Conservation (phyloP, 2,113 vertebrate genomes). For the Rhynchomys soricoides region DNA sequence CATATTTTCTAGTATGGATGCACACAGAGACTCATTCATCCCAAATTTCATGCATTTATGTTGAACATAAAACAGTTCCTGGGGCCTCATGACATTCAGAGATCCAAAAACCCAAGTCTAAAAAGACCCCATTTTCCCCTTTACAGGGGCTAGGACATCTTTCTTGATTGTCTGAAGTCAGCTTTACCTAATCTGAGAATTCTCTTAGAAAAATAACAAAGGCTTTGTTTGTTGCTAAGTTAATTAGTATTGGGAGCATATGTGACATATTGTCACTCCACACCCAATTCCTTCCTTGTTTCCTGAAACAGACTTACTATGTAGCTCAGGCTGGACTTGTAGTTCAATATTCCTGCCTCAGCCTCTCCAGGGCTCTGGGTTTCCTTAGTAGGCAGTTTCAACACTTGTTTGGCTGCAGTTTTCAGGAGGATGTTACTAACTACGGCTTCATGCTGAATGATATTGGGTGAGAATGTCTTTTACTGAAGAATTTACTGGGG, state of each 20-base stretch:
- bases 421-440: background rate
- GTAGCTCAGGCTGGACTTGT: background rate
- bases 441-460: background rate
- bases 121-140: background rate
- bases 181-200: conserved; percentile 46
- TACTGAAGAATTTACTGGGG: background rate
- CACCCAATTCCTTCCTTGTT: background rate
- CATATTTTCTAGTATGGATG: background rate
- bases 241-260: conserved; percentile 47
- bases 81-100: background rate
- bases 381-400: conserved; percentile 33
- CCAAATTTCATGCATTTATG: background rate
- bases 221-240: conserved; percentile 20
- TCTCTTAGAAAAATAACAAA: conserved; percentile 53
- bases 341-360: background rate
- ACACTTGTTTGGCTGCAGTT: background rate
- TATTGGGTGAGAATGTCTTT: background rate
- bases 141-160: background rate
- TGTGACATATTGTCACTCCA: background rate
- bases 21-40: conserved; percentile 46
- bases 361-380: background rate
- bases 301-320: background rate
- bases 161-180: conserved; percentile 1
- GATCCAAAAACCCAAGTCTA: background rate
- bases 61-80: background rate